Evolutionary conservation across 1,140 invertebrate genomes (phyloP), one percentile per base, ranked within the genome.

Genomic region (Drosophila pectinifera): DNA sequence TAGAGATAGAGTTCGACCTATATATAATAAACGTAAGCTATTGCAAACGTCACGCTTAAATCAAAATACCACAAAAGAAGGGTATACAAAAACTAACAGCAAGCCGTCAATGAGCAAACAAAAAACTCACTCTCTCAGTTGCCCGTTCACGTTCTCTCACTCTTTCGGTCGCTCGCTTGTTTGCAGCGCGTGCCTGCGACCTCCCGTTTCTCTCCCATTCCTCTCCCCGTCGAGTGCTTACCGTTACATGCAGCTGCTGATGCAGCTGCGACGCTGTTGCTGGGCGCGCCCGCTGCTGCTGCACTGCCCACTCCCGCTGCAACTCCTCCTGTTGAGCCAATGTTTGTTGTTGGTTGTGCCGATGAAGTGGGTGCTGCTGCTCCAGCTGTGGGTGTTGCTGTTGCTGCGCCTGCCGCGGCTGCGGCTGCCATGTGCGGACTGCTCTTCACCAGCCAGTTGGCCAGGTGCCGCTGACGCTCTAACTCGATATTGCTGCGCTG

Each of bases 391-490:
- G 49, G 31, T 42, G 39, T 51, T 55, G 72, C 34, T 63, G 53
- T 41, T 36, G 56, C 58, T 69, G 64, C 57, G 53, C 59, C 39
- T 64, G 68, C 80, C 34, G 76, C 78, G 51, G 81, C 73, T 18
- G 91, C 88, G 54, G 82, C 90, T 54, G 91, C 83, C 91, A 92
- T 92, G 73, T 92, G 91, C 31, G 91, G 91, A 64, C 91, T 91
- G 61, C 91, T 92, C 59, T 91, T 91, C 45, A 92, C 83, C 43
- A 92, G 80, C 91, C 91, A 92, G 79, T 92, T 92, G 73, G 91
- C 86, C 81, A 92, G 77, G 81, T 92, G 91, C 80, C 90, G 80
- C 81, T 91, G 91, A 74, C 91, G 89, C 75, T 92, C 91, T 57
- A 92, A 91, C 59, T 92, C 91, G 65, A 92, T 91, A 62, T 88